Conservation (phyloP, 1,140 invertebrate genomes). For the Liolophura sinensis region DNA sequence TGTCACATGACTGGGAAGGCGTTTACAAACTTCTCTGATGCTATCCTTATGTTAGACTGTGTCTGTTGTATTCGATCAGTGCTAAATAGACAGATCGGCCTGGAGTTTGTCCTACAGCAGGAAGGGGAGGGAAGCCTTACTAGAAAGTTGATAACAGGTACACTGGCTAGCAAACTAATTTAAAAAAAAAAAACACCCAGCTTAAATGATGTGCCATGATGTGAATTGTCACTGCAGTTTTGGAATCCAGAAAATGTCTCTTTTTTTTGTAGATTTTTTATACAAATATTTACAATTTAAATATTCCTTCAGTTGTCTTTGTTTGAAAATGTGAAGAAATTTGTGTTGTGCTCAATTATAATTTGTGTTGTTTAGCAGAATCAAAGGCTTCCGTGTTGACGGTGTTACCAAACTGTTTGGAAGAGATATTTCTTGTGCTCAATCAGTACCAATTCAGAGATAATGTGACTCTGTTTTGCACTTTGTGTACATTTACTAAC, state of each 20-base stretch:
- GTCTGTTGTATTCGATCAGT: conserved; percentile 37
- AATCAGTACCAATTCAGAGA: background rate
- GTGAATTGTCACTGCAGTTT: no score
- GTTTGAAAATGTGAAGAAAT: background rate
- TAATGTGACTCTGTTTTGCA: background rate
- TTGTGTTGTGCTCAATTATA: background rate
- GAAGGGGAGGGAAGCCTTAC: conserved; percentile 16
- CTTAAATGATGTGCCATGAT: no score
- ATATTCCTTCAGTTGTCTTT: background rate
- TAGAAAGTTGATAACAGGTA: conserved; percentile 33
- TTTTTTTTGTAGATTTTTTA: no score
- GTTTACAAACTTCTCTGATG: conserved; percentile 41
- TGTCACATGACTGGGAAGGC: conserved; percentile 33
- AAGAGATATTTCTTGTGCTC: background rate
- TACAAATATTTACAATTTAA: no score
- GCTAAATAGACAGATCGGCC: conserved; percentile 30
- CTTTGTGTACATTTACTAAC: background rate
- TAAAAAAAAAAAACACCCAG: background rate
- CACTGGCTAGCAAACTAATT: background rate
- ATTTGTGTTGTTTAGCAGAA: background rate
- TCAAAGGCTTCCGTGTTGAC: background rate
- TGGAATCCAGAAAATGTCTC: no score
- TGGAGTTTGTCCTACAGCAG: conserved; percentile 17
- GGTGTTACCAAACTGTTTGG: background rate
- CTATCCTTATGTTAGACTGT: conserved; percentile 41